phyloP scores from a whole-genome alignment of 2,113 vertebrate species.

The Dasyurus viverrinus region DNA sequence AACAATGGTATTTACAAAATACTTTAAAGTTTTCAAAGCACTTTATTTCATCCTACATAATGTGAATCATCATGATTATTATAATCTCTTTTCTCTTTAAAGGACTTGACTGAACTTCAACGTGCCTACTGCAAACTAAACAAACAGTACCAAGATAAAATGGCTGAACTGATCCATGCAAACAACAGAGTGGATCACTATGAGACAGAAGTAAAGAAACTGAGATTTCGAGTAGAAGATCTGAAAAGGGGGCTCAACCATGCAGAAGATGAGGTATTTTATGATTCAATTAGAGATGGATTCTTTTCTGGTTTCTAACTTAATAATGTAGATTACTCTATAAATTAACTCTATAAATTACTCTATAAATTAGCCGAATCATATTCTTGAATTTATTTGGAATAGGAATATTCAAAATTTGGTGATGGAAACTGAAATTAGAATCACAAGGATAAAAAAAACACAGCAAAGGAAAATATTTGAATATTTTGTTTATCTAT shows the following conservation, averaged over 20 bases:
- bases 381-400: not conserved
- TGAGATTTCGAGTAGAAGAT: conserved; percentile 52
- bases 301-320: not conserved
- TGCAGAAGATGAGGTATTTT: conserved; percentile 46
- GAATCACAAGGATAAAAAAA: not conserved
- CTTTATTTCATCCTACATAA: not conserved
- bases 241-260: conserved; percentile 32
- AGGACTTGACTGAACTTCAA: conserved; percentile 36
- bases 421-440: not conserved
- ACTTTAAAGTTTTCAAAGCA: not conserved
- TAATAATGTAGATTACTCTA: not conserved
- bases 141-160: conserved; percentile 49
- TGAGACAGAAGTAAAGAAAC: conserved; percentile 60
- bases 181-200: not conserved
- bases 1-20: not conserved
- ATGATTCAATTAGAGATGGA: not conserved
- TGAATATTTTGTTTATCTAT: not conserved
- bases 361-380: not conserved
- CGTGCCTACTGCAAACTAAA: conserved; percentile 34
- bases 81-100: conserved; percentile 46
- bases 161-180: conserved; percentile 9
- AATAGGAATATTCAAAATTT: not conserved
- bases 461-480: not conserved
- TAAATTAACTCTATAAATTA: not conserved
- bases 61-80: not conserved